These are phyloP conservation scores for Tipula helvola DNA, from an alignment of 2,888 invertebrate species.

Conservation along the genomic window DNA sequence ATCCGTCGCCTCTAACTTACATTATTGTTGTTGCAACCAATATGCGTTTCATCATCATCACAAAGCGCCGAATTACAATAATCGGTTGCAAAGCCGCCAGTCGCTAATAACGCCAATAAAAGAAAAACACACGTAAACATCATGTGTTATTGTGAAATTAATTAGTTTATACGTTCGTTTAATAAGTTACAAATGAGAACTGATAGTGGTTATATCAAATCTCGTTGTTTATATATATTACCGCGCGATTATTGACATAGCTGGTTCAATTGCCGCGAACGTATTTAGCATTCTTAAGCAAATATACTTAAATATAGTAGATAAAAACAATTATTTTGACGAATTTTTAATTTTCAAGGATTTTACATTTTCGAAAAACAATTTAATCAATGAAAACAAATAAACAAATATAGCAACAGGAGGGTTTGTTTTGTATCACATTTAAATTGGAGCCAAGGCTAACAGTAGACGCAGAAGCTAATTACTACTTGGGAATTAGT, in stretches of 20 bases:
- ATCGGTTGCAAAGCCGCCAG: not conserved
- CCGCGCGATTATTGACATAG: not conserved
- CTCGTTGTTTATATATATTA: not conserved
- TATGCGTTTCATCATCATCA: not conserved
- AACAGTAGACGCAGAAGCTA: not conserved
- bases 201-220: not conserved
- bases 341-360: no score
- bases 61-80: not conserved
- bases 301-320: no score
- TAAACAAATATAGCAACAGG: no score
- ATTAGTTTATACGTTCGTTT: not conserved
- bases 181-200: not conserved
- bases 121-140: not conserved
- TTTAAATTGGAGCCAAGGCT: not conserved
- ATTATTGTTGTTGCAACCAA: not conserved
- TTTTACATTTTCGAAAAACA: no score
- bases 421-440: no score
- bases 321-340: no score
- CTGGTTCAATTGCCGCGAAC: not conserved
- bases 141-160: not conserved
- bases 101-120: not conserved
- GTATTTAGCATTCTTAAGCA: no score
- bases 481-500: no score
- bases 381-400: no score
- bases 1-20: not conserved